A percentile compares a stretch with the other conserved stretches of the same genome.
These are phyloP conservation scores for Scotopteryx bipunctaria DNA, from an alignment of 2,888 invertebrate species.

Conservation along the genomic window DNA sequence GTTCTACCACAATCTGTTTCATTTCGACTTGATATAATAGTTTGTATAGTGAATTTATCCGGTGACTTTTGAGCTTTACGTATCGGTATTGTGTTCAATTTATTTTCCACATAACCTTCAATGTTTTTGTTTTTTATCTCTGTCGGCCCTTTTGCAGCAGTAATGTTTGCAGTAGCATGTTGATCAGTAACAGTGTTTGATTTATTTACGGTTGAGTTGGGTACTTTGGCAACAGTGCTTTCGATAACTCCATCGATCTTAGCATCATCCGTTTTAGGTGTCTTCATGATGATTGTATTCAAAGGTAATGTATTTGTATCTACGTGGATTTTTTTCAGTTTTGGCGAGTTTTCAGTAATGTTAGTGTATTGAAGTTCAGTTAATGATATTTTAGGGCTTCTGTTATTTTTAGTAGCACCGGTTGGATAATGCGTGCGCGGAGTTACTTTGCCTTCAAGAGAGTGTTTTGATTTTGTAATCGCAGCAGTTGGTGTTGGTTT, in stretches of 20 bases:
- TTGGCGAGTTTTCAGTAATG: background rate
- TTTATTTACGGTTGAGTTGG: background rate
- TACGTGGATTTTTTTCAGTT: too few relatives aligned
- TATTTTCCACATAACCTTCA: background rate
- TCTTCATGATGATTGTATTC: constrained; percentile 2
- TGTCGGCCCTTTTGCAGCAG: background rate
- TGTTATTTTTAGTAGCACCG: background rate
- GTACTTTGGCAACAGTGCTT: background rate
- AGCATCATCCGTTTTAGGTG: background rate
- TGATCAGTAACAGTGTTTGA: background rate
- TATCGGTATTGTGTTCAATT: background rate
- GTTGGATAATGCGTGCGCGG: too few relatives aligned
- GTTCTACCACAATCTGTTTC: background rate
- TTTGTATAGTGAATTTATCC: constrained; percentile 1
- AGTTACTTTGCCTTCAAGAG: too few relatives aligned
- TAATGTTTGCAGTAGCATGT: background rate
- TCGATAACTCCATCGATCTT: background rate
- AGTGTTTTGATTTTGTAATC: background rate
- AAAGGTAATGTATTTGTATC: background rate
- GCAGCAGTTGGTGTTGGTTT: background rate
- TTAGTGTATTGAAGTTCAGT: background rate
- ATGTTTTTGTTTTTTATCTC: background rate
- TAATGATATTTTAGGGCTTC: background rate
- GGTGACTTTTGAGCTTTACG: background rate
- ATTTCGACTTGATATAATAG: background rate